phyloP scores from a whole-genome alignment of 1,140 invertebrate genomes.

The Oreohelix idahoensis region DNA sequence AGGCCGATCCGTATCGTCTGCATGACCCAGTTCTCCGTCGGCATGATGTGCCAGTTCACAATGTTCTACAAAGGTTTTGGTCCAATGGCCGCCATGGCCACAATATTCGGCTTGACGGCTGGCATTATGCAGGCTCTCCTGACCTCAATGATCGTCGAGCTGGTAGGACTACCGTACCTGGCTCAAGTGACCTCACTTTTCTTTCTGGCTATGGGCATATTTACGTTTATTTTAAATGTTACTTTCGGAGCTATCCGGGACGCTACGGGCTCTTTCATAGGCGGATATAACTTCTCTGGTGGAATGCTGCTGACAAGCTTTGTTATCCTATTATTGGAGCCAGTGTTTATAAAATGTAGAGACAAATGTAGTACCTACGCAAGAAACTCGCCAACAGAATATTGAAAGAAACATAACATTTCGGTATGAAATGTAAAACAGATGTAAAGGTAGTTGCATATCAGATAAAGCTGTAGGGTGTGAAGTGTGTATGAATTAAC shows the following conservation, averaged over 20 bases:
- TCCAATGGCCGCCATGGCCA: background rate
- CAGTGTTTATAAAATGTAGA: background rate
- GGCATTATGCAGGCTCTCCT: background rate
- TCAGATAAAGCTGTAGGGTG: too few relatives aligned
- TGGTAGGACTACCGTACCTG: conserved; percentile 3
- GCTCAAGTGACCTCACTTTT: background rate
- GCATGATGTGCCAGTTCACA: background rate
- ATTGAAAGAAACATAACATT: too few relatives aligned
- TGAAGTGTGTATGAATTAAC: too few relatives aligned
- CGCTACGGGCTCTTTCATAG: background rate
- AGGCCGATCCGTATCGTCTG: conserved; percentile 4
- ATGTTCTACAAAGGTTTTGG: background rate
- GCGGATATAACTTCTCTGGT: background rate
- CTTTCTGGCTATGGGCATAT: background rate
- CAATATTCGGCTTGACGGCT: background rate
- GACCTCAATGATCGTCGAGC: background rate
- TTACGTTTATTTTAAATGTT: background rate
- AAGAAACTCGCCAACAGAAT: background rate
- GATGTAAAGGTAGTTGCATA: too few relatives aligned
- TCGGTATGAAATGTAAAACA: too few relatives aligned
- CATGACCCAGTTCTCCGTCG: background rate
- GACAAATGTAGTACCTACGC: background rate
- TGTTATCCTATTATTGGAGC: background rate
- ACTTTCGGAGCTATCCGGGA: background rate
- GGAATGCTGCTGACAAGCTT: background rate